Conservation (phyloP, 2,888 invertebrate genomes). For the Ennomos fuscantarius region DNA sequence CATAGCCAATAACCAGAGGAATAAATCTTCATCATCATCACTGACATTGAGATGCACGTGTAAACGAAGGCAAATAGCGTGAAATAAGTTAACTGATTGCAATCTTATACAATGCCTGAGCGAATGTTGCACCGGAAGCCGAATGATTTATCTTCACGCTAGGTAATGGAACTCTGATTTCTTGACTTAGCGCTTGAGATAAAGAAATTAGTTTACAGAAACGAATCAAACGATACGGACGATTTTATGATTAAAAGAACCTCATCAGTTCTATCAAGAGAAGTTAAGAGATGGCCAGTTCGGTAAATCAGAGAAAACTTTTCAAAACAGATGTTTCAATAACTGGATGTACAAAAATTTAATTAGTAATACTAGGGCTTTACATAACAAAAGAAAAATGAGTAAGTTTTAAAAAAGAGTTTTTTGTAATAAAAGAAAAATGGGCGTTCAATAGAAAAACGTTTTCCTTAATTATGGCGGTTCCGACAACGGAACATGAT, state of each 20-base stretch:
- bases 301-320: no score
- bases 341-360: no score
- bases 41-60: no score
- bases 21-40: no score
- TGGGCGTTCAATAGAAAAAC: conserved; percentile 2
- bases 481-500: conserved; percentile 1
- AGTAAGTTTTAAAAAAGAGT: conserved; percentile 4
- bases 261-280: no score
- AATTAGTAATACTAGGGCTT: not conserved
- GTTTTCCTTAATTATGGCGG: conserved; percentile 9
- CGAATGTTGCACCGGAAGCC: conserved; percentile 58
- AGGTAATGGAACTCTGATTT: conserved; percentile 63
- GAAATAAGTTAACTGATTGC: conserved; percentile 10
- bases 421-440: conserved; percentile 11
- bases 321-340: no score
- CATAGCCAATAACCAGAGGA: no score
- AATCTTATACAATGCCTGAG: conserved; percentile 10
- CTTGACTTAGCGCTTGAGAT: conserved; percentile 52
- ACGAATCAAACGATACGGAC: conserved; percentile 1
- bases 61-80: not conserved
- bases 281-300: no score
- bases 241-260: not conserved
- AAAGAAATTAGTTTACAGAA: conserved; percentile 36
- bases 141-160: conserved; percentile 61
- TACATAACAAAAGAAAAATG: conserved; percentile 7